Evolutionary conservation across 2,797 vertebrate genomes (phyloP).

Genomic region (Falco naumanni): DNA sequence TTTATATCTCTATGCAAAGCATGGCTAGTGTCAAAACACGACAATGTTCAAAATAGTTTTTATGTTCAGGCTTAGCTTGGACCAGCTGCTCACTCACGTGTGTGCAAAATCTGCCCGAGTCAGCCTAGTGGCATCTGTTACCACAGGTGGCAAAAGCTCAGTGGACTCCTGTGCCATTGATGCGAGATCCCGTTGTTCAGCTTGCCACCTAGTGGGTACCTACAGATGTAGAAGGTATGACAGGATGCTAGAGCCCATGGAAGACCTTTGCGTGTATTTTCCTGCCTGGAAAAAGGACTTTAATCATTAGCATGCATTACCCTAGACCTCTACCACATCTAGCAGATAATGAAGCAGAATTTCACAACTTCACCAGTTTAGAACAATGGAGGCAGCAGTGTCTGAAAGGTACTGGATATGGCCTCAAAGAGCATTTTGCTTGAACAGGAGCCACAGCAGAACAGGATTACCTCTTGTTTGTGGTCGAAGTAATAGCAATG

Average conservation of each 20-base stretch:
- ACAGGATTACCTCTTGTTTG: background rate
- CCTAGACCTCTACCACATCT: background rate
- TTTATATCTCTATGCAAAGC: background rate
- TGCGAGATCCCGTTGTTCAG: background rate
- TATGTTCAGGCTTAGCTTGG: background rate
- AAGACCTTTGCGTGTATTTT: background rate
- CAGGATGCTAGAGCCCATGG: background rate
- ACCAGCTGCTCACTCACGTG: background rate
- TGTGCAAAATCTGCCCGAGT: background rate
- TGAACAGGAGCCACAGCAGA: background rate
- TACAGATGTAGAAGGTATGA: background rate
- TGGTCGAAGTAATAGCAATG: background rate
- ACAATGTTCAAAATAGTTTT: background rate
- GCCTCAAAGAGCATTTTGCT: background rate
- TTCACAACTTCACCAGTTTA: background rate
- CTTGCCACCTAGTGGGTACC: constrained; percentile 53
- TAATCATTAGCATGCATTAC: background rate
- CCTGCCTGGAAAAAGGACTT: background rate
- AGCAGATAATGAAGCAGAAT: background rate
- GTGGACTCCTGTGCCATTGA: background rate
- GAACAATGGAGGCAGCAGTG: background rate
- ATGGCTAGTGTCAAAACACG: background rate
- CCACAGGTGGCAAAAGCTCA: background rate
- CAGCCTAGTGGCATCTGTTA: background rate
- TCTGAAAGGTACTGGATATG: background rate